Evolutionary conservation across 2,797 vertebrate genomes (phyloP).

Genomic region (Heliangelus exortis): DNA sequence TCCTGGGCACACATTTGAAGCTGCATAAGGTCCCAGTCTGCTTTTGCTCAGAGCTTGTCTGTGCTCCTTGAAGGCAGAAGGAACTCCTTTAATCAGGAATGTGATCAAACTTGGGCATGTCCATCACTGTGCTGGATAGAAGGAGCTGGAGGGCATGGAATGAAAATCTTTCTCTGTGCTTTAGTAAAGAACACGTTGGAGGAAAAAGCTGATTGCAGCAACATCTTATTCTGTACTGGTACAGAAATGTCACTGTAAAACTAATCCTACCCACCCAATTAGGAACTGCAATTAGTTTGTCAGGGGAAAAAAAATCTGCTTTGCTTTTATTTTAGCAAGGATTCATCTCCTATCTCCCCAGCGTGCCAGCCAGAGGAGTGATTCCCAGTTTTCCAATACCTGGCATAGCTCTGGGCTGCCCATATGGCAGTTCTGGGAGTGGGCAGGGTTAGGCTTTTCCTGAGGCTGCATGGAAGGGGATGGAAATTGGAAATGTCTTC

Average conservation of each 20-base stretch:
- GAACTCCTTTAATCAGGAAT: conserved; percentile 32
- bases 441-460: conserved; percentile 9
- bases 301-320: background rate
- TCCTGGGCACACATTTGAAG: conserved; percentile 17
- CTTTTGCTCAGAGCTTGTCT: conserved; percentile 13
- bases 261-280: background rate
- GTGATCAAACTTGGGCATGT: background rate
- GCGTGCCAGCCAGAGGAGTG: background rate
- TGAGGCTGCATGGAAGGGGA: background rate
- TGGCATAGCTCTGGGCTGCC: conserved; percentile 41
- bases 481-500: conserved; percentile 25
- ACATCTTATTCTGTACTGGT: background rate
- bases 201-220: background rate
- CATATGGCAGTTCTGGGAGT: conserved; percentile 38
- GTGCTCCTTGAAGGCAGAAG: conserved; percentile 27
- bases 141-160: background rate
- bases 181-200: background rate
- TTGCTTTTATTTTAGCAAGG: background rate
- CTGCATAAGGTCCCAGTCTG: conserved; percentile 33
- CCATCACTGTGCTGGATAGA: background rate
- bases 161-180: background rate
- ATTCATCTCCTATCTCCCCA: background rate
- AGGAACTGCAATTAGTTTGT: background rate
- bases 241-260: background rate
- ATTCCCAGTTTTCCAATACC: conserved; percentile 33